These are phyloP conservation scores for Strix uralensis DNA, from an alignment of 2,113 vertebrate genomes.

Conservation along the genomic window DNA sequence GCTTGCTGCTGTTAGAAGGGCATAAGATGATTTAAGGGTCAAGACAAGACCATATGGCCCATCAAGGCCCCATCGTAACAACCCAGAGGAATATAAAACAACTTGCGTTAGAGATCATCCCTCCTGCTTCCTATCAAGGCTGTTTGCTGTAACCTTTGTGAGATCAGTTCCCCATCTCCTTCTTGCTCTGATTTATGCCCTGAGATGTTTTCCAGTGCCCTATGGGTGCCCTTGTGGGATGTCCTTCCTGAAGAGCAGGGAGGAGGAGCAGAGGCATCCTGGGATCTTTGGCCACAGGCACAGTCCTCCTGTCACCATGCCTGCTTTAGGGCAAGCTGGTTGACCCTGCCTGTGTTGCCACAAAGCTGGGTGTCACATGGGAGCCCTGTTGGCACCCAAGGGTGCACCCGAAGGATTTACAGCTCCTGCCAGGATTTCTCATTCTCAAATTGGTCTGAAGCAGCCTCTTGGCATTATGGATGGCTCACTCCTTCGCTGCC, in stretches of 20 bases:
- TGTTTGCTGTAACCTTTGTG: background rate
- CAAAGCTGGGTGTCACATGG: background rate
- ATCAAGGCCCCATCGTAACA: constrained; percentile 7
- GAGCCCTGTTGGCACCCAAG: background rate
- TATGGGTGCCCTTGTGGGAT: background rate
- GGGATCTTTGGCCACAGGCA: background rate
- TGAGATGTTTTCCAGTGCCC: background rate
- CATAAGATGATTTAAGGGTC: constrained; percentile 67
- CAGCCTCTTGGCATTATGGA: background rate
- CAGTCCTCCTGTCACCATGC: background rate
- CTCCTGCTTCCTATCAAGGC: background rate
- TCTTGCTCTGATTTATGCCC: background rate
- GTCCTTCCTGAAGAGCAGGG: background rate
- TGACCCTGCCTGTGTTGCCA: rapidly evolving
- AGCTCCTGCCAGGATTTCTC: background rate
- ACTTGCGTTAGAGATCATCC: background rate
- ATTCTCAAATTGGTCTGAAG: background rate
- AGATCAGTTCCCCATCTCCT: background rate
- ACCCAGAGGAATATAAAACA: constrained; percentile 50
- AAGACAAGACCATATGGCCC: constrained; percentile 74
- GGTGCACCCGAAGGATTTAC: background rate
- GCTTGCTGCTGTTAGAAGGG: constrained; percentile 62
- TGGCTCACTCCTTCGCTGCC: background rate
- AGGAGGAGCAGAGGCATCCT: background rate
- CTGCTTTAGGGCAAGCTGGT: background rate